These are phyloP conservation scores for Alauda arvensis DNA, from an alignment of 2,797 vertebrate species.

Conservation along the genomic window DNA sequence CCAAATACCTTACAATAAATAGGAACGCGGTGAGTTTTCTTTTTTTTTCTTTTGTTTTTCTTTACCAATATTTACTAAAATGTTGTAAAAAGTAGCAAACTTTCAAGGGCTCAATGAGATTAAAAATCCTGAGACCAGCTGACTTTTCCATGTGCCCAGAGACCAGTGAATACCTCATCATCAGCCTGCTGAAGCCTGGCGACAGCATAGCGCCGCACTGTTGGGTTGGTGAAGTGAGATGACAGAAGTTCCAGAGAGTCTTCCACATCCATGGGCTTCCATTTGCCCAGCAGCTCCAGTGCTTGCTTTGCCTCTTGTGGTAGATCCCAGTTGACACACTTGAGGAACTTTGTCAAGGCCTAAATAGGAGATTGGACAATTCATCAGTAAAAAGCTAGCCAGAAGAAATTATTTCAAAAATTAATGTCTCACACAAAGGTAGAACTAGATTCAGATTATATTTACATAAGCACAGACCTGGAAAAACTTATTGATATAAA, in stretches of 20 bases:
- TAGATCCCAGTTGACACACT: conserved; percentile 97
- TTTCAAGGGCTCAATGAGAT: neutral
- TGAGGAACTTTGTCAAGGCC: conserved; percentile 97
- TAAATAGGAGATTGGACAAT: conserved; percentile 42
- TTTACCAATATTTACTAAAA: neutral
- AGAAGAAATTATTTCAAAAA: neutral
- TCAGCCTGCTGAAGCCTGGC: conserved; percentile 92
- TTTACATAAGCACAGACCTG: neutral
- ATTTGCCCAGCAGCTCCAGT: conserved; percentile 91
- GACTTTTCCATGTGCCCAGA: neutral
- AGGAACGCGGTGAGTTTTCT: neutral
- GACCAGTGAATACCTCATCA: conserved; percentile 82
- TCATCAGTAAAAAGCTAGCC: neutral
- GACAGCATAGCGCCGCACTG: conserved; percentile 92
- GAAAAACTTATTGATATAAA: neutral
- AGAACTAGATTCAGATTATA: neutral
- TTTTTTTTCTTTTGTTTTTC: neutral
- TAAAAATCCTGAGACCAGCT: neutral
- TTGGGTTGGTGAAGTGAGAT: conserved; percentile 92
- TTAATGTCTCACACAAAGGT: neutral
- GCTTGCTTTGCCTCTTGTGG: conserved; percentile 98
- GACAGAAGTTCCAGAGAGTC: conserved; percentile 94
- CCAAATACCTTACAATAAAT: neutral
- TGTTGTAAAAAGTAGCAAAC: neutral
- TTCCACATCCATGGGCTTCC: conserved; percentile 98